Evolutionary conservation across 2,888 invertebrate genomes (phyloP), one percentile per base, ranked within the genome.

Genomic region (Noctua pronuba): DNA sequence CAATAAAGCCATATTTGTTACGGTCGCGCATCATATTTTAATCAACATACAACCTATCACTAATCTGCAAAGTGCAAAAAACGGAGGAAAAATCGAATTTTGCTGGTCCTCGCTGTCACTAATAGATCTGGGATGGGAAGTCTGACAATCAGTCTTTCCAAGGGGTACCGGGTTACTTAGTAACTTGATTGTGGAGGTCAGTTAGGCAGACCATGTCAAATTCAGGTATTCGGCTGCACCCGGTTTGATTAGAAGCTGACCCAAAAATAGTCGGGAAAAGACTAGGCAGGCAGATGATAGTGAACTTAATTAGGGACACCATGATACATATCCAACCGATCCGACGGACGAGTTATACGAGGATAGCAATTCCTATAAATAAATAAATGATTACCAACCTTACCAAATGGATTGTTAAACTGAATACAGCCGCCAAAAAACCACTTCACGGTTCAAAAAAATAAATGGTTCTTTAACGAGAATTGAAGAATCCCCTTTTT

Each of bases 361-460:
- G 4, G 10, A 62, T 21, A 31, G 31, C 21, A 31, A 21, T 60
- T 31, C 8, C 8, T 60, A 8, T 60, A 31, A 60, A 18, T 31
- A 31, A 18, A 31, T 68, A 41, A n/a, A 21, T 67, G 18, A 24
- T 16, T 24, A n/a, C 21, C 21, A 35, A n/a, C 70, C 38, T 0
- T 35, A 35, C 1, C 16, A 46, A 13, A 16, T 44, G 7, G 66
- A 73, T 44, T 0, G 62, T 49, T 71, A 38, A 65, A 77, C 69
- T 44, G 38, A 74, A 81, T 73, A 64, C 28, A 31, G 24, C 18
- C 10, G 52, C 70, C 74, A 79, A 73, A 65, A 52, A 31, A 65
- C 3, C 0, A 1, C n/a, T 13, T 35, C 8, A 58, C 13, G 31
- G 1, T 16, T 65, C 13, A 24, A 67, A 60, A 52, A 67, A 68